Base-by-base conservation (phyloP, 2,888 invertebrate genomes). In the Epirrhoe alternata region DNA sequence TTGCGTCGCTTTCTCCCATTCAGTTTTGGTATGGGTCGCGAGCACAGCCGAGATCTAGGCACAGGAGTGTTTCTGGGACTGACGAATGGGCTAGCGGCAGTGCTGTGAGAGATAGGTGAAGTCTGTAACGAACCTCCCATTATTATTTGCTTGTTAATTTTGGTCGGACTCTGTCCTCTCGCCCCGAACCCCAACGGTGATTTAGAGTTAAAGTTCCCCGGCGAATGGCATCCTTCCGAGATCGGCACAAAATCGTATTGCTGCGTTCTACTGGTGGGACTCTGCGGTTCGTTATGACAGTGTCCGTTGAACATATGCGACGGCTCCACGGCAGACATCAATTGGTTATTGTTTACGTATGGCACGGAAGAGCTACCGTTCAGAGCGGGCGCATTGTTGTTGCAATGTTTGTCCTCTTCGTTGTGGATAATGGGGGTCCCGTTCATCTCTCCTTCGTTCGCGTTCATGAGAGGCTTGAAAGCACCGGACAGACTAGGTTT, bases 231-330 rank as follows among this genome's bases (percentile, higher is more conserved):
- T n/a, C 95, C 95, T 7, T 97, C 97, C 42, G 97, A 97, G 80
- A 98, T 98, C 0, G 97, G 97, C 35, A 96, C 96, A 80, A 98
- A 98, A 85, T 96, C 97, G 83, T 97, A 97, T 81, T 96, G 96
- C 82, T 96, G 96, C 54, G 96, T 95, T 69, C 96, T 94, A 51
- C 96, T 95, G 70, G 96, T 97, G 8, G 96, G 97, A 89, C 96
- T 96, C 71, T 96, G 96, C 0, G 96, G 96, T 59, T 96, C 95
- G 51, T 86, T 89, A 60, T 89, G 87, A 62, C 84, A 79, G 64
- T 89, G 88, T 1, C 90, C 91, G 67, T 92, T 91, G 69, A 88
- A 92, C 6, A 86, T 72, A 66, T 86, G 85, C 6, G 86, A 70
- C 3, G 81, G 84, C 1, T 79, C 81, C 0, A 82, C 71, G 55